phyloP scores from a whole-genome alignment of 2,113 vertebrate species.

The Zeus faber region DNA sequence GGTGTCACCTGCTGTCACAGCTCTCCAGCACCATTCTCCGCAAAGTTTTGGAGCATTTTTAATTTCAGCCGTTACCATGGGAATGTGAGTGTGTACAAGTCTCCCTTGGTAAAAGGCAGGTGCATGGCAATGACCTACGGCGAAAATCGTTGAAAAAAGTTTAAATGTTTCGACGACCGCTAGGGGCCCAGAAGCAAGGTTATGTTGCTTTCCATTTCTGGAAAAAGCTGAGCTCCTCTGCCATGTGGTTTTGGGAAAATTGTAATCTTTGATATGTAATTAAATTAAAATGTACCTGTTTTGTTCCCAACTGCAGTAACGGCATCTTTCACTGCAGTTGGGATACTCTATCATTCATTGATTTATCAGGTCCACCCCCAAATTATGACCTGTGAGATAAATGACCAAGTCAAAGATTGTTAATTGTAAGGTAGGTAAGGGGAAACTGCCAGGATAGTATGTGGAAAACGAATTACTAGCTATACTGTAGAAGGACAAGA shows the following conservation, averaged over 20 bases:
- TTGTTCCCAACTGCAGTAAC: too few species aligned
- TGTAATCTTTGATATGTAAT: too few species aligned
- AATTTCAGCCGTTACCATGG: slow-evolving; percentile 67
- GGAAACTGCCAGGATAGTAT: slow-evolving; percentile 45
- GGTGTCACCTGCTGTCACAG: slow-evolving; percentile 42
- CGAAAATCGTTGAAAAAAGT: slow-evolving; percentile 58
- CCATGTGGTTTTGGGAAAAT: too few species aligned
- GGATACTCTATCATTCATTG: too few species aligned
- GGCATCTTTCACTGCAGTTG: too few species aligned
- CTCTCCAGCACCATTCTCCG: slow-evolving; percentile 42
- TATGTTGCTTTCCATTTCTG: slow-evolving; percentile 37
- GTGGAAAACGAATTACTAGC: slow-evolving; percentile 21
- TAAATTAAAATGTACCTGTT: too few species aligned
- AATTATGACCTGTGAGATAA: slow-evolving; percentile 44
- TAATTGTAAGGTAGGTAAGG: slow-evolving; percentile 24
- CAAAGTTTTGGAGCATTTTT: slow-evolving; percentile 68
- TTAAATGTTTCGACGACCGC: slow-evolving; percentile 57
- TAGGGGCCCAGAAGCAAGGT: slow-evolving; percentile 50
- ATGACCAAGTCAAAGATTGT: slow-evolving; percentile 53
- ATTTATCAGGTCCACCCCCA: too few species aligned
- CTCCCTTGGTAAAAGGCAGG: slow-evolving; percentile 48
- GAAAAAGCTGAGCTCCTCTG: slow-evolving; percentile 19
- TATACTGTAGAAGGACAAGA: slow-evolving; percentile 29
- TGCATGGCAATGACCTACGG: slow-evolving; percentile 56
- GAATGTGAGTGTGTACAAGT: slow-evolving; percentile 38